Conservation (phyloP, 2,797 vertebrate genomes). For the Chaenodraco wilsoni region DNA sequence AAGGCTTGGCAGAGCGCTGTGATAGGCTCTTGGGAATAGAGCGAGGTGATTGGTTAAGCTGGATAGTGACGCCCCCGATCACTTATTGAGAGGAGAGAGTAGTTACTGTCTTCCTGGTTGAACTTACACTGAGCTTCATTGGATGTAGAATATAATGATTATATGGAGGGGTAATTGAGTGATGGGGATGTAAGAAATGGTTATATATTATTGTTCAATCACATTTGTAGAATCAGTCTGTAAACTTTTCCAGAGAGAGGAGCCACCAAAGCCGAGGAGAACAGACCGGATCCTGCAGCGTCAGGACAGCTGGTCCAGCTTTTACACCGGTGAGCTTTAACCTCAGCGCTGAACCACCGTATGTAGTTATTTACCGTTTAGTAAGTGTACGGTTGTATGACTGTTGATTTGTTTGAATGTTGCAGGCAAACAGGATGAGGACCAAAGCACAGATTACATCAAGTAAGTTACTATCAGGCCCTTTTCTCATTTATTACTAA, state of each 20-base stretch:
- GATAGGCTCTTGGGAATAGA: too few relatives aligned
- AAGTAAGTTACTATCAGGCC: constrained; percentile 50
- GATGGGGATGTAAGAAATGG: background rate
- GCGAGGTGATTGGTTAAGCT: too few relatives aligned
- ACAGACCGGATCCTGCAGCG: constrained; percentile 69
- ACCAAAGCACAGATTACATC: constrained; percentile 65
- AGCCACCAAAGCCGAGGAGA: constrained; percentile 61
- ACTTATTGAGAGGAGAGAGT: too few relatives aligned
- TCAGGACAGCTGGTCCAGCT: constrained; percentile 83
- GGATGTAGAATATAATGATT: background rate
- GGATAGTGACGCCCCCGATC: too few relatives aligned
- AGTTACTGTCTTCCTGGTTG: too few relatives aligned
- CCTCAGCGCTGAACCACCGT: background rate
- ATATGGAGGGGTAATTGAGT: background rate
- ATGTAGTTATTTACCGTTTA: background rate
- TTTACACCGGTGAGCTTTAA: constrained; percentile 67
- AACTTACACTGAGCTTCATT: too few relatives aligned
- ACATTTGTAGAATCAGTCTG: constrained; percentile 1
- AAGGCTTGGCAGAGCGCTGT: too few relatives aligned
- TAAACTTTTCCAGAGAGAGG: constrained; percentile 72
- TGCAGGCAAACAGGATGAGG: constrained; percentile 77
- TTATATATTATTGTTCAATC: background rate
- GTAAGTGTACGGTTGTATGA: background rate
- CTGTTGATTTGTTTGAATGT: constrained; percentile 34
- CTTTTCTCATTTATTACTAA: background rate